Evolutionary conservation across 2,888 invertebrate species (phyloP).

Genomic region (Acanthosepion lycidas): DNA sequence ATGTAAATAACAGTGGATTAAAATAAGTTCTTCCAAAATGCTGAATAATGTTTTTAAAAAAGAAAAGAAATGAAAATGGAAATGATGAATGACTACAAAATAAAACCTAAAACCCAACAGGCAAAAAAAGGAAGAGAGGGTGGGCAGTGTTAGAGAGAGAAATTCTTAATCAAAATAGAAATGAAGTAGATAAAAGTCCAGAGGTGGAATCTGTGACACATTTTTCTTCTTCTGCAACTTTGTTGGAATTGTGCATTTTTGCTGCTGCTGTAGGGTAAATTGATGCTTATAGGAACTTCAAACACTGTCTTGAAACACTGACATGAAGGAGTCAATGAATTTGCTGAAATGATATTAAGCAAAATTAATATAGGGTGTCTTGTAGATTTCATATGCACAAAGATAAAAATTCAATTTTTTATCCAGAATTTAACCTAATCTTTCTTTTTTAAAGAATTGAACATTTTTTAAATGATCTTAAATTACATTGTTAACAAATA

Average conservation of each 20-base stretch:
- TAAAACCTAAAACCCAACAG: slow-evolving; percentile 12
- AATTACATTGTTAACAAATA: too few species aligned
- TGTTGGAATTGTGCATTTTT: background rate
- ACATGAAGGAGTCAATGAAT: background rate
- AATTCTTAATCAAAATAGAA: background rate
- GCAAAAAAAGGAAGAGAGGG: background rate
- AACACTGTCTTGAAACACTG: background rate
- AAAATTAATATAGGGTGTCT: background rate
- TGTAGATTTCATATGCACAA: background rate
- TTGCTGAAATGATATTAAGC: background rate
- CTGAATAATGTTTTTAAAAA: background rate
- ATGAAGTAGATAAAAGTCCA: background rate
- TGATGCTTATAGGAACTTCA: background rate
- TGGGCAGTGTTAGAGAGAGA: background rate
- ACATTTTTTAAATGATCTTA: too few species aligned
- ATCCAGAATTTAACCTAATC: too few species aligned
- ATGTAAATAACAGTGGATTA: background rate
- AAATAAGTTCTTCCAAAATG: background rate
- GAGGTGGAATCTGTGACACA: background rate
- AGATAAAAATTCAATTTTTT: background rate
- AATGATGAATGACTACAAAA: background rate
- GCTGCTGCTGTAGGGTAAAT: background rate
- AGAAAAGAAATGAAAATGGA: background rate
- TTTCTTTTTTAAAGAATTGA: too few species aligned
- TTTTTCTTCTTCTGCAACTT: background rate